These are phyloP conservation scores for Aphelinus certus DNA, from an alignment of 1,140 invertebrate genomes.

Conservation along the genomic window DNA sequence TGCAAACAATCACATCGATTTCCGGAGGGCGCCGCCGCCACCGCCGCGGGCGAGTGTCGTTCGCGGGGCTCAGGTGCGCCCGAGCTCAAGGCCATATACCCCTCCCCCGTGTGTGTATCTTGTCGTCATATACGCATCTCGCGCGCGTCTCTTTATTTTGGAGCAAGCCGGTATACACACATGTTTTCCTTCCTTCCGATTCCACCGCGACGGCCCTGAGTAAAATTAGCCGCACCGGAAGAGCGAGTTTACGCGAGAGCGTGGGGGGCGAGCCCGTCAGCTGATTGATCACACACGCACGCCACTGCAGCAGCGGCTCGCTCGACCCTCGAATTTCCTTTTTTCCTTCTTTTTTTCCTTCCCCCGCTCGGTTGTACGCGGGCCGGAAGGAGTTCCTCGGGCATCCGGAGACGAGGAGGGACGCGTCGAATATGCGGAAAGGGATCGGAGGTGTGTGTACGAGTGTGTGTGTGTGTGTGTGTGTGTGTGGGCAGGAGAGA, in stretches of 20 bases:
- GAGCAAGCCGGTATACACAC: too few relatives aligned
- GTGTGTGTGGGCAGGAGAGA: not conserved
- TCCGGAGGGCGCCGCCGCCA: slow-evolving; percentile 2
- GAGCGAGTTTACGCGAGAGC: too few relatives aligned
- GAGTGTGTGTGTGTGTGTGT: not conserved
- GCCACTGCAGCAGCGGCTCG: not conserved
- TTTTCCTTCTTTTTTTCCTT: not conserved
- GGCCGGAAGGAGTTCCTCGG: too few relatives aligned
- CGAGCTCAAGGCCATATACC: too few relatives aligned
- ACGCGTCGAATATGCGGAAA: not conserved
- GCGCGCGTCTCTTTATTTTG: too few relatives aligned
- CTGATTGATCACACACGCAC: not conserved
- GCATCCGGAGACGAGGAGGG: not conserved
- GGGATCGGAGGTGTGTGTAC: not conserved
- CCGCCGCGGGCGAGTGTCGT: too few relatives aligned
- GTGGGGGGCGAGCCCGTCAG: not conserved
- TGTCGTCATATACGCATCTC: too few relatives aligned
- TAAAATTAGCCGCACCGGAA: too few relatives aligned
- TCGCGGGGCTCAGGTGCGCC: slow-evolving; percentile 4
- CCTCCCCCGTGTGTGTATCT: too few relatives aligned
- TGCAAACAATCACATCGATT: slow-evolving; percentile 59
- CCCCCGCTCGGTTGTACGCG: not conserved
- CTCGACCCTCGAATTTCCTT: not conserved
- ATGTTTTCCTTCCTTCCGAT: too few relatives aligned
- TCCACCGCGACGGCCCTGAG: too few relatives aligned